Base-by-base conservation (phyloP, 2,113 vertebrate species). In the Paramisgurnus dabryanus region DNA sequence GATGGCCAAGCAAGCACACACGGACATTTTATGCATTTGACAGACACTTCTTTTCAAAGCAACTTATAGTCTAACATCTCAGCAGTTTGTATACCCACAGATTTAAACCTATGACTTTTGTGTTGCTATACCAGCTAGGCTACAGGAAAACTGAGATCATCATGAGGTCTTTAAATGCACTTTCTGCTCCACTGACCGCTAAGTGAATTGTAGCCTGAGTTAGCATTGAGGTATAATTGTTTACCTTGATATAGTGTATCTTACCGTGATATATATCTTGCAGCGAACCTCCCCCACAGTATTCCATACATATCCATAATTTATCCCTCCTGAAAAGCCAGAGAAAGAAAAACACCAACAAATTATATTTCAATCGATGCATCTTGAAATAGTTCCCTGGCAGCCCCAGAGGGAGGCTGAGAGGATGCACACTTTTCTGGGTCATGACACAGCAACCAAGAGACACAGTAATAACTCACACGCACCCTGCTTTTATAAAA, bases 241-340 rank as follows among this genome's bases (percentile, higher is more conserved):
- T 55, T 50, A 66, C 34, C 75, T 53, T 22, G 39, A 22, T 55
- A 53, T 50, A 45, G 55, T 69, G 64, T 68, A 75, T 76, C 68
- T 13, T 93, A 96, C 95, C 95, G 69, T 95, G 94, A 88, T 96
- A 96, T 84, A 96, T 94, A 74, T 87, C 86, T 60, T 87, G 86
- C 49, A 87, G 65, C 34, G 86, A 87, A 1, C 86, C 86, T 72
- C 95, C 95, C 85, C 95, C 94, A 91, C 95, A 96, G 85, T 95
- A 95, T 74, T 96, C 95, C 95, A 96, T 95, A 87, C 94, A 95
- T 84, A 96, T 96, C 95, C 95, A 96, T 27, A 96, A 91, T 82
- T 95, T 96, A 91, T 96, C 94, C 86, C 95, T 90, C 87, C 95
- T 96, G 81, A 72, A 89, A 89, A 86, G 76, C 85, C 66, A 66